Evolutionary conservation across 2,113 vertebrate genomes (phyloP).

Genomic region (Brevimyrus niger): DNA sequence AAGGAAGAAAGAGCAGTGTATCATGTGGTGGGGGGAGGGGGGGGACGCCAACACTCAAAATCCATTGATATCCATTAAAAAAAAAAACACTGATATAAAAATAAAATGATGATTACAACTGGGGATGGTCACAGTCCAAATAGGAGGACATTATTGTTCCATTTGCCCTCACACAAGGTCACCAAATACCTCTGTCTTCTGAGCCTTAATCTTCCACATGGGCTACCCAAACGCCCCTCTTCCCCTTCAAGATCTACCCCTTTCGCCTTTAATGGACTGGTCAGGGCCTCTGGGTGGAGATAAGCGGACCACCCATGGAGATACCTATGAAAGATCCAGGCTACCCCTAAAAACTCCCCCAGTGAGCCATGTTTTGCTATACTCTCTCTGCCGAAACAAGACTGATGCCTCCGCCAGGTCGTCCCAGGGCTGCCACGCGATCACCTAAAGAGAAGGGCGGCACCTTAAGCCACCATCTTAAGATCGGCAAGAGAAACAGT

Average conservation of each 20-base stretch:
- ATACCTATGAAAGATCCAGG: neutral
- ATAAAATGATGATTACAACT: slow-evolving; percentile 63
- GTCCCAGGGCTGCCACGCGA: slow-evolving; percentile 28
- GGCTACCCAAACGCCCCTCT: neutral
- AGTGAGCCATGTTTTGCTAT: slow-evolving; percentile 21
- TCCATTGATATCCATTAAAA: slow-evolving; percentile 71
- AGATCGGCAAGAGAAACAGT: slow-evolving; percentile 31
- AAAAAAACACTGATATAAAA: slow-evolving; percentile 71
- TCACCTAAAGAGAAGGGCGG: slow-evolving; percentile 22
- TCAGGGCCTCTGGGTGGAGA: neutral
- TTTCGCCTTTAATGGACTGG: neutral
- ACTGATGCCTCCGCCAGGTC: slow-evolving; percentile 14
- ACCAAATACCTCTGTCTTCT: slow-evolving; percentile 3
- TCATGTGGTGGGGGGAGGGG: slow-evolving; percentile 68
- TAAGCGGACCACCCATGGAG: neutral
- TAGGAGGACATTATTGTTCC: slow-evolving; percentile 31
- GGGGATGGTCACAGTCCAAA: slow-evolving; percentile 50
- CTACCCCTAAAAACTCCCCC: neutral
- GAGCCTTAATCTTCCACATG: neutral
- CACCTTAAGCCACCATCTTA: slow-evolving; percentile 26
- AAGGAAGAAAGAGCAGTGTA: slow-evolving; percentile 67
- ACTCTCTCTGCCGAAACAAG: neutral
- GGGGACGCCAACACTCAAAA: slow-evolving; percentile 65
- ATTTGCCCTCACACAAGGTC: slow-evolving; percentile 30
- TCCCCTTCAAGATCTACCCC: neutral